Percentiles rank a stretch among this genome's conserved stretches.
Evolutionary conservation across 2,888 invertebrate genomes (phyloP).

Genomic region (Leptothorax acervorum): DNA sequence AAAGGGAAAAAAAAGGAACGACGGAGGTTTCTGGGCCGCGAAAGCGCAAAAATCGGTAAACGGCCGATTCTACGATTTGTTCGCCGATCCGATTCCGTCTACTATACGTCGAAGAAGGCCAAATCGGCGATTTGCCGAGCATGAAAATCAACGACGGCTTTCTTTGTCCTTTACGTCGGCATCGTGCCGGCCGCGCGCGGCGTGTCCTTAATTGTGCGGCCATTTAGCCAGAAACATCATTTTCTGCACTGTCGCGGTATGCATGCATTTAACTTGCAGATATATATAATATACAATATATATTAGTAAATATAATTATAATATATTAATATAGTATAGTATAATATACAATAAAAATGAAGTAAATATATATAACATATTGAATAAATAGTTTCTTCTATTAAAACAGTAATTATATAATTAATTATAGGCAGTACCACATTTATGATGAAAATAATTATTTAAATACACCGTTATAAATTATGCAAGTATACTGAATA

Average conservation of each 20-base stretch:
- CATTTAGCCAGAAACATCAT: conserved; percentile 23
- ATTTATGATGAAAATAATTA: not conserved
- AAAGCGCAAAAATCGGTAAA: conserved; percentile 77
- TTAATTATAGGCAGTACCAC: not conserved
- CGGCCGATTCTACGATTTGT: conserved; percentile 52
- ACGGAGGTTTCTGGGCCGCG: conserved; percentile 78
- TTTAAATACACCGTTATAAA: not conserved
- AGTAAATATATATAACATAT: not conserved
- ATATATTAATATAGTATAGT: not conserved
- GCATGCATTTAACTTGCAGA: not conserved
- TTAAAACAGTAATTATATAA: not conserved
- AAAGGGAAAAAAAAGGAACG: conserved; percentile 55
- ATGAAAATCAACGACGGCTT: conserved; percentile 60
- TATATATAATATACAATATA: not conserved
- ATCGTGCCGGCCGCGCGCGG: not conserved
- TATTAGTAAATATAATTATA: not conserved
- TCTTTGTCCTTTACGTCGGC: conserved; percentile 54
- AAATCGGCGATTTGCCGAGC: conserved; percentile 69
- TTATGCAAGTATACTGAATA: not conserved
- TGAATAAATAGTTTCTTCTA: not conserved
- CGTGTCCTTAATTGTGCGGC: conserved; percentile 61
- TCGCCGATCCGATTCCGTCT: conserved; percentile 48
- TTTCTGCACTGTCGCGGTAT: not conserved
- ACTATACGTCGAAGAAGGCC: conserved; percentile 55
- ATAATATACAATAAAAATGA: too few species aligned